These are phyloP conservation scores for Pica pica DNA, from an alignment of 2,113 vertebrate genomes.

Conservation along the genomic window DNA sequence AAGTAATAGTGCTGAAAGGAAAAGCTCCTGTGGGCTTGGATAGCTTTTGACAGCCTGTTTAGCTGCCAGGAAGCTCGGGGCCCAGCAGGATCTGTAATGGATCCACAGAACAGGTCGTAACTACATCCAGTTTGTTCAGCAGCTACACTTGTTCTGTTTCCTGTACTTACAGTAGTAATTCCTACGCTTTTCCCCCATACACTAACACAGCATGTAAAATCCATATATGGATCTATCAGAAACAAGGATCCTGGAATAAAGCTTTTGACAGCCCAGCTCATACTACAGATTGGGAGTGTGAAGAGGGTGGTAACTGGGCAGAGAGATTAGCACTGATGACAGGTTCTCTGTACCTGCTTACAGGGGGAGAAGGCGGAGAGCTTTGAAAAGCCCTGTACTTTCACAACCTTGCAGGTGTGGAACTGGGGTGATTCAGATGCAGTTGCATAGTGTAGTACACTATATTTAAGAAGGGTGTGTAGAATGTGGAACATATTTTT, in stretches of 20 bases:
- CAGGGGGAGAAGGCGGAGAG: not conserved
- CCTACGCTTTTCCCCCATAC: not conserved
- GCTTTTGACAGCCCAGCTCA: not conserved
- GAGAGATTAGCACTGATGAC: not conserved
- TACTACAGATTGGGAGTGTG: not conserved
- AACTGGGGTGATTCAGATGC: not conserved
- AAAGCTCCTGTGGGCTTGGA: not conserved
- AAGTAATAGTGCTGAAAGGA: not conserved
- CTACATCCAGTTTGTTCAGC: not conserved
- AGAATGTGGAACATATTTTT: not conserved
- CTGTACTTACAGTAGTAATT: not conserved
- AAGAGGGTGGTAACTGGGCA: not conserved
- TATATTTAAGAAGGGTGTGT: constrained; percentile 19
- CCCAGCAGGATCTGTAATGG: not conserved
- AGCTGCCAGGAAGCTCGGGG: not conserved
- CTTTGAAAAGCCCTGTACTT: not conserved
- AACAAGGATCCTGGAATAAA: not conserved
- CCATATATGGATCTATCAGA: not conserved
- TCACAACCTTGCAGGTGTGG: constrained; percentile 1
- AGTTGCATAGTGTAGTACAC: not conserved
- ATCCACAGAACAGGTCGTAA: not conserved
- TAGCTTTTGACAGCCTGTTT: not conserved
- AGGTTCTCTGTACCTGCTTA: not conserved
- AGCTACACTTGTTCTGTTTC: not conserved
- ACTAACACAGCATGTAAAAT: not conserved